phyloP scores from a whole-genome alignment of 2,888 invertebrate species.

The Cryptus viduatorius region DNA sequence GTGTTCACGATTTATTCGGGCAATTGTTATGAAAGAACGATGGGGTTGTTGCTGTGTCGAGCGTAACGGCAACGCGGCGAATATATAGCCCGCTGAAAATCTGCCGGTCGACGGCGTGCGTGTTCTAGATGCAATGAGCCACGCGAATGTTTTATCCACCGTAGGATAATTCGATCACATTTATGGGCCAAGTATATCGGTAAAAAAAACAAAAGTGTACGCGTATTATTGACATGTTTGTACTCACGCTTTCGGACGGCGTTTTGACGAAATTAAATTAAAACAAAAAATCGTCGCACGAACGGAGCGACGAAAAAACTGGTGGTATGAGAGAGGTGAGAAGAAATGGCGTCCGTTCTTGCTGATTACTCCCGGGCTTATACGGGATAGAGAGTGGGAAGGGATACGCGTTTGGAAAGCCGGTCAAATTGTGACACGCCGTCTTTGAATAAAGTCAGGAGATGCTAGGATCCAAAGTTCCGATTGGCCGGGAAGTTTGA shows the following conservation, averaged over 20 bases:
- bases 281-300: slow-evolving; percentile 62
- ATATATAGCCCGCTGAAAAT: slow-evolving; percentile 53
- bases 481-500: slow-evolving; percentile 30
- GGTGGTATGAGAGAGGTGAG: slow-evolving; percentile 40
- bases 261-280: slow-evolving; percentile 57
- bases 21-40: background rate
- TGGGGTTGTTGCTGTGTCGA: background rate
- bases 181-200: background rate
- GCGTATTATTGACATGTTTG: slow-evolving; percentile 7
- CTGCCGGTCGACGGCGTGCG: slow-evolving; percentile 54
- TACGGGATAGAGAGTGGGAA: slow-evolving; percentile 14
- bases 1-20: background rate
- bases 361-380: slow-evolving; percentile 24
- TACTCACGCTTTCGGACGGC: slow-evolving; percentile 70
- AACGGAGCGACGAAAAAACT: slow-evolving; percentile 59
- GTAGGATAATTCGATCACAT: background rate
- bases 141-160: slow-evolving; percentile 36
- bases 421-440: slow-evolving; percentile 34
- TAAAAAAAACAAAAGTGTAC: background rate
- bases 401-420: slow-evolving; percentile 35
- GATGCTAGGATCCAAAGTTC: slow-evolving; percentile 1
- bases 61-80: slow-evolving; percentile 27
- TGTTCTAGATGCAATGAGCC: slow-evolving; percentile 20
- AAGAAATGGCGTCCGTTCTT: slow-evolving; percentile 59
- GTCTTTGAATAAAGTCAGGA: slow-evolving; percentile 21